Evolutionary conservation across 2,113 vertebrate species (phyloP), one percentile per base, ranked within the genome.

Genomic region (Sinocyclocheilus anophthalmus): DNA sequence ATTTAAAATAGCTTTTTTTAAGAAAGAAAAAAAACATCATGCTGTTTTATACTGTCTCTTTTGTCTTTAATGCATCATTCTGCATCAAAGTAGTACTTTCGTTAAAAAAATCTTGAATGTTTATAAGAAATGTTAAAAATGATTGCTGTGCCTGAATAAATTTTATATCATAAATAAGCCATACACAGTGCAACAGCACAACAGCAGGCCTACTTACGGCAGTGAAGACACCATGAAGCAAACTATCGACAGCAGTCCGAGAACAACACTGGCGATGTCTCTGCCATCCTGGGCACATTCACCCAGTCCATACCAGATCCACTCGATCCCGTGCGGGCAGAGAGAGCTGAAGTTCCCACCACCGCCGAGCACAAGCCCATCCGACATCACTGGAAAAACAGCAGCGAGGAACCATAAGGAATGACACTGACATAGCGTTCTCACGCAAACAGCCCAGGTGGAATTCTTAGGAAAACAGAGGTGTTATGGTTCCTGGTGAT

Each of bases 151-250:
- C 67, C 67, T 70, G 8, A 69, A 69, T 18, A 3, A 22, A 42
- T 39, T 42, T 5, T 22, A 42, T 72, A 22, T 42, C 20, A 14
- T 77, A 50, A 53, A 13, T 55, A 18, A 30, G n/a, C n/a, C 48
- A 53, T 59, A 59, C 57, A 63, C 20, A 80, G 22, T 24, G 53
- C 50, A 24, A 42, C 18, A 53, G n/a, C 18, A 18, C 30, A 55
- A 85, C 14, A n/a, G 12, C 16, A 26, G 76, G 24, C 10, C 18
- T 61, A 95, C 98, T 96, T 90, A 99, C 98, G 98, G 98, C 20
- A 98, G 89, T n/a, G 97, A 94, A 0, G 98, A 96, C 0, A 93
- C 92, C 1, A 97, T 94, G 26, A 99, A 99, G 91, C 96, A 99
- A 83, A 94, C 1, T 81, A 99, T 97, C 80, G 98, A 99, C 59